Evolutionary conservation across 1,140 invertebrate species (phyloP).

Genomic region (Neuroterus valhalla): DNA sequence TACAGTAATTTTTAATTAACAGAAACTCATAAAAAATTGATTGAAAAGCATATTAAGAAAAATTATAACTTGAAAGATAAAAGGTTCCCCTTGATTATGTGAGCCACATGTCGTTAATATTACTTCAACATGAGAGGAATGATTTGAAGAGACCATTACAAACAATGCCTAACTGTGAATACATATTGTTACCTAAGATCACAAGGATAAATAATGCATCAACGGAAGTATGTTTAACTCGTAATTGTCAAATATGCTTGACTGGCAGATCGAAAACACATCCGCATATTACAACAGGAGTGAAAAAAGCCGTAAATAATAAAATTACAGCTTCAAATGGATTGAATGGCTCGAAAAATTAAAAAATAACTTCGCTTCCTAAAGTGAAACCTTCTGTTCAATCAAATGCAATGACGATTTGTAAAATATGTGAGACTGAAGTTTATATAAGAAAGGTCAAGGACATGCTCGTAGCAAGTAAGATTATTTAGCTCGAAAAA

Average conservation of each 20-base stretch:
- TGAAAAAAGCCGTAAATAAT: background rate
- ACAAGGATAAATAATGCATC: slow-evolving; percentile 18
- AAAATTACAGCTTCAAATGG: too few species aligned
- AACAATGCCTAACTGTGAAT: slow-evolving; percentile 10
- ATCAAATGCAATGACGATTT: background rate
- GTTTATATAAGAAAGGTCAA: slow-evolving; percentile 1
- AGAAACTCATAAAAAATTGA: slow-evolving; percentile 13
- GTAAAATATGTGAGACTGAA: background rate
- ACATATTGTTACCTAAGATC: slow-evolving; percentile 7
- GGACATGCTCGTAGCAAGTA: background rate
- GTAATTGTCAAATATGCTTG: slow-evolving; percentile 33
- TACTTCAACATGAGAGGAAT: slow-evolving; percentile 21
- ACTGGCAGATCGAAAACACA: slow-evolving; percentile 17
- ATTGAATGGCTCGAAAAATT: background rate
- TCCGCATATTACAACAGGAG: background rate
- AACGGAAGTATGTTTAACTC: background rate
- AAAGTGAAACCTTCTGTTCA: background rate
- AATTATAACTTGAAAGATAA: slow-evolving; percentile 19
- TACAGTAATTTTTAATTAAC: slow-evolving; percentile 3
- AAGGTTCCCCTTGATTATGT: slow-evolving; percentile 25
- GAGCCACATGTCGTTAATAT: slow-evolving; percentile 11
- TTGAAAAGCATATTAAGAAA: slow-evolving; percentile 7
- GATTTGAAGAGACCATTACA: slow-evolving; percentile 16
- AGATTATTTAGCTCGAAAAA: background rate
- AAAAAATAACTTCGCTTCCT: background rate